Base-by-base conservation (phyloP, 2,888 invertebrate species). In the Sminthurides aquaticus region DNA sequence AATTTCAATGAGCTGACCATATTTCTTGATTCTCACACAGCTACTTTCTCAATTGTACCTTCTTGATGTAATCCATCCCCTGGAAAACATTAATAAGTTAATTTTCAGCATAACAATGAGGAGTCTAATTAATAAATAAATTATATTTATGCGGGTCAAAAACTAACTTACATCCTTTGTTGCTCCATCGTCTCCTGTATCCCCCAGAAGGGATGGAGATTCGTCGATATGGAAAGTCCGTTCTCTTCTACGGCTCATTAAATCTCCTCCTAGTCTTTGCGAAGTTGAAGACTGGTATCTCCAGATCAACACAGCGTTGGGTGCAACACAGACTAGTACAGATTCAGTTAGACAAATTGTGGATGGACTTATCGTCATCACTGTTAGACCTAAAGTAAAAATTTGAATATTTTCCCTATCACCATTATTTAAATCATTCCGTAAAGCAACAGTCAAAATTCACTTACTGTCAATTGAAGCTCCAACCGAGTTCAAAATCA, bases 161-260 rank as follows among this genome's bases (percentile, higher is more conserved):
- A 34, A 5, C 43, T 15, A 15, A 34, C 69, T 67, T 67, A 78
- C 78, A 74, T 77, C 78, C 69, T 80, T 81, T 2, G 78, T 77
- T 69, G 81, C 79, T 69, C 84, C 84, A 62, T 85, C 77, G 76
- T 87, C 87, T 73, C 84, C 85, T 66, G 85, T 82, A 75, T 87
- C 86, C 1, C 83, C 82, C 1, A 87, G 84, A 1, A 87, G 87
- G 2, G 88, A 84, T 0, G 89, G 87, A 3, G 87, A 86, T 61
- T 92, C 91, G 75, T 92, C 92, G 1, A 91, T 84, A 76, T 90
- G 89, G 77, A 87, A 90, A n/a, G 87, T 80, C 71, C 86, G 84
- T 73, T 89, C 88, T 67, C 84, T 84, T 26, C 83, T 80, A 15
- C 75, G 79, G 77, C 58, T 64, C 18, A 61, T 62, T 11, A 69